phyloP scores from a whole-genome alignment of 23 tunicate species.

The Trididemnum nubilum region DNA sequence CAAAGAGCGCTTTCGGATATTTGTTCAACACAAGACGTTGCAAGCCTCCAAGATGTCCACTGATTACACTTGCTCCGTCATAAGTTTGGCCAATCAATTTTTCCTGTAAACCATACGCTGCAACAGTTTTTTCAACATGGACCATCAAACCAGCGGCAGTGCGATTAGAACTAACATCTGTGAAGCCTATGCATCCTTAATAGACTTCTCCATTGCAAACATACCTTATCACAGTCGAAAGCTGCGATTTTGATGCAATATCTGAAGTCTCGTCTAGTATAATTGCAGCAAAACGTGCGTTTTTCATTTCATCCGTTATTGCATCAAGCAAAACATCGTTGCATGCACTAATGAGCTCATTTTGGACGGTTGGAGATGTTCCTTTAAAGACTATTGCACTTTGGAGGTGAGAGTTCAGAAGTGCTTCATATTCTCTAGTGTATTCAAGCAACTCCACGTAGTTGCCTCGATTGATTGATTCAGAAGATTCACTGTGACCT shows the following conservation, averaged over 20 bases:
- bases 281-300: neutral
- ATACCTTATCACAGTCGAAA: conserved; percentile 4
- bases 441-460: conserved; percentile 9
- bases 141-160: conserved; percentile 5
- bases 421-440: conserved; percentile 2
- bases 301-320: neutral
- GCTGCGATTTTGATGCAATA: neutral
- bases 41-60: conserved; percentile 10
- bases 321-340: neutral
- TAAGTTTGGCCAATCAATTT: conserved; percentile 15
- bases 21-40: neutral
- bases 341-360: neutral
- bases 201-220: neutral
- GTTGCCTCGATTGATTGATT: neutral
- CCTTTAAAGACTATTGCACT: neutral
- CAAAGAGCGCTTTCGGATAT: neutral
- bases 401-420: conserved; percentile 4
- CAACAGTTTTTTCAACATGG: neutral
- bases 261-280: conserved; percentile 9
- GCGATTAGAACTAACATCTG: neutral
- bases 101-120: neutral
- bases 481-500: neutral
- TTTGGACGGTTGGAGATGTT: conserved; percentile 14
- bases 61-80: conserved; percentile 12
- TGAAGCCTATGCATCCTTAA: neutral